phyloP scores from a whole-genome alignment of 2,888 invertebrate species.

The Zaprionus obscuricornis region DNA sequence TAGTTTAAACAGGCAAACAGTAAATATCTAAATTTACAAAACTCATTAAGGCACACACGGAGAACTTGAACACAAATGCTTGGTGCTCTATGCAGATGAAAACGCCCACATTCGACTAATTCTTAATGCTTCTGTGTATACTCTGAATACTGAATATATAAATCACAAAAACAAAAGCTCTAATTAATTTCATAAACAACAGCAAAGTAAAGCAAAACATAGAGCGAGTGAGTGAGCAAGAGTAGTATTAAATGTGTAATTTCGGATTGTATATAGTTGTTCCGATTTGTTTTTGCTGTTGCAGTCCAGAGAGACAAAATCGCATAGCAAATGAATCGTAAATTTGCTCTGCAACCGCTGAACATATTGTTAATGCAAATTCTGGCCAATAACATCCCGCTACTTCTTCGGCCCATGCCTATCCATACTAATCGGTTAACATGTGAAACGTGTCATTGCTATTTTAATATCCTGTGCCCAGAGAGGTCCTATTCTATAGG shows the following conservation, averaged over 20 bases:
- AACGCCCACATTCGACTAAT: too few relatives aligned
- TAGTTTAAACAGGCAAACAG: not conserved
- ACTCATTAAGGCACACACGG: conserved; percentile 16
- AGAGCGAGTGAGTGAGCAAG: not conserved
- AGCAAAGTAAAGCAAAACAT: conserved; percentile 1
- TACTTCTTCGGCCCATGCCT: too few relatives aligned
- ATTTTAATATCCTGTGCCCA: conserved; percentile 42
- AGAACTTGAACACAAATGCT: too few relatives aligned
- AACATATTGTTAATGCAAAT: conserved; percentile 49
- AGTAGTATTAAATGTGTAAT: conserved; percentile 11
- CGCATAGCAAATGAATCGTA: conserved; percentile 44
- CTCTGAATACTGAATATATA: conserved; percentile 11
- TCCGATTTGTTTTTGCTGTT: conserved; percentile 14
- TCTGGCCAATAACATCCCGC: too few relatives aligned
- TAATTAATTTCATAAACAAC: conserved; percentile 64
- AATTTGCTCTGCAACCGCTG: conserved; percentile 28
- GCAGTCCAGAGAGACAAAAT: conserved; percentile 8
- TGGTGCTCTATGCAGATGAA: too few relatives aligned
- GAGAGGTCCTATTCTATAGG: conserved; percentile 5
- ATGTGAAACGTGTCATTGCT: conserved; percentile 32
- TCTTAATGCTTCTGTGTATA: too few relatives aligned
- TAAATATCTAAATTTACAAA: conserved; percentile 18
- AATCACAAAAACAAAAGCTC: conserved; percentile 22
- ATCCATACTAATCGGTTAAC: too few relatives aligned
- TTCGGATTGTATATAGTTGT: conserved; percentile 18